Evolutionary conservation across 2,888 invertebrate genomes (phyloP).

Genomic region (Agrochola lota): DNA sequence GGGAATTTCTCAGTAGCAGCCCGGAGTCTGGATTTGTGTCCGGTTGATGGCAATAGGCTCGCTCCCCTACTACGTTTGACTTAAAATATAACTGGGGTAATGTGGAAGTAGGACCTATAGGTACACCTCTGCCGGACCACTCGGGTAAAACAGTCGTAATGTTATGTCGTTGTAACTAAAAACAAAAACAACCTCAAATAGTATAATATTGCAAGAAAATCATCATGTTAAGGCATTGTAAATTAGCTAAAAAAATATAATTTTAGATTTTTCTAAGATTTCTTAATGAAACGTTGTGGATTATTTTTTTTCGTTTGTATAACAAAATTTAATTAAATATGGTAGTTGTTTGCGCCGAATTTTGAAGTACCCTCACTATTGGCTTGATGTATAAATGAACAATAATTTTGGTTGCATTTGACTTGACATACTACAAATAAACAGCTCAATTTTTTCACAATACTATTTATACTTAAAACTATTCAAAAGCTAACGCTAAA

Average conservation of each 20-base stretch:
- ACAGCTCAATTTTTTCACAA: conserved; percentile 16
- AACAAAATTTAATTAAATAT: conserved; percentile 32
- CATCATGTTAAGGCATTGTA: conserved; percentile 56
- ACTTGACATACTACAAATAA: background rate
- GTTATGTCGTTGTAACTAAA: background rate
- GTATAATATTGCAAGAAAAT: conserved; percentile 57
- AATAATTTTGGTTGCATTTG: conserved; percentile 10
- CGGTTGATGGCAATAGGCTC: background rate
- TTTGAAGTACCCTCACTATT: conserved; percentile 3
- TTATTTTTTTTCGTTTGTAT: conserved; percentile 23
- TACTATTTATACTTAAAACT: background rate
- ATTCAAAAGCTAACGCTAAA: background rate
- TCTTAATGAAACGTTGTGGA: conserved; percentile 64
- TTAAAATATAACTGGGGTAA: background rate
- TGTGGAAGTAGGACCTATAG: background rate
- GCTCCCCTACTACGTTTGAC: background rate
- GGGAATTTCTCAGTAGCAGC: background rate
- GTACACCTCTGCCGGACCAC: background rate
- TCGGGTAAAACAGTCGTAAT: background rate
- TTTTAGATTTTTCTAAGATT: conserved; percentile 71
- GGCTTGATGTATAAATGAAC: background rate
- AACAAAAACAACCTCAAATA: background rate
- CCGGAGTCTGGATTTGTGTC: no score
- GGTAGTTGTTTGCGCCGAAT: conserved; percentile 23
- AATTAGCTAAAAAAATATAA: conserved; percentile 54